Evolutionary conservation across 1,140 invertebrate species (phyloP).

Genomic region (Caligus rogercresseyi): DNA sequence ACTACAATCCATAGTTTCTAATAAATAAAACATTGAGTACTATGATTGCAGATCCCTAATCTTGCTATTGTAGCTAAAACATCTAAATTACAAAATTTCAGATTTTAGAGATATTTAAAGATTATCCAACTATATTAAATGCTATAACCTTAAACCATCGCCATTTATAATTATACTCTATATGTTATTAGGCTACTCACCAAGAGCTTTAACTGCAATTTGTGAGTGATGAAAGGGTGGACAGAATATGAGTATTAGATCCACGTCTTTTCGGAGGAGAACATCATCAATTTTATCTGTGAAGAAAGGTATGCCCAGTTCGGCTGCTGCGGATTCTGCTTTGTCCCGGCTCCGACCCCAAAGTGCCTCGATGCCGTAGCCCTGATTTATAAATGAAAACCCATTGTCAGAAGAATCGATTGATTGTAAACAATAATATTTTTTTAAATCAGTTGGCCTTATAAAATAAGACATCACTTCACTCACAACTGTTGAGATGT

Average conservation of each 20-base stretch:
- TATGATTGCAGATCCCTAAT: too few species aligned
- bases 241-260: constrained; percentile 80
- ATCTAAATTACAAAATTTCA: too few species aligned
- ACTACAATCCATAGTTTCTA: too few species aligned
- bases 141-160: too few species aligned
- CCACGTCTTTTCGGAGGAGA: constrained; percentile 74
- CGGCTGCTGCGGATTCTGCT: constrained; percentile 54
- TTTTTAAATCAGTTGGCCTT: constrained; percentile 22
- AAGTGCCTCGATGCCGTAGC: constrained; percentile 54
- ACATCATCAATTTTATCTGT: constrained; percentile 77
- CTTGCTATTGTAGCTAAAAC: too few species aligned
- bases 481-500: too few species aligned
- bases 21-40: too few species aligned
- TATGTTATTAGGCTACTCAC: too few species aligned
- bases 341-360: constrained; percentile 69
- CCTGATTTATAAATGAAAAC: constrained; percentile 17
- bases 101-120: too few species aligned
- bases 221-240: constrained; percentile 84
- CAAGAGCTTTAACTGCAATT: constrained; percentile 86
- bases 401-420: not conserved
- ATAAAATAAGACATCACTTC: too few species aligned
- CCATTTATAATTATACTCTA: too few species aligned
- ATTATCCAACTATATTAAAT: too few species aligned
- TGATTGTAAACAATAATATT: not conserved
- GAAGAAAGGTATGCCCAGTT: constrained; percentile 68